Base-by-base conservation (phyloP, 2,113 vertebrate genomes). In the Forbesichthys agassizii region DNA sequence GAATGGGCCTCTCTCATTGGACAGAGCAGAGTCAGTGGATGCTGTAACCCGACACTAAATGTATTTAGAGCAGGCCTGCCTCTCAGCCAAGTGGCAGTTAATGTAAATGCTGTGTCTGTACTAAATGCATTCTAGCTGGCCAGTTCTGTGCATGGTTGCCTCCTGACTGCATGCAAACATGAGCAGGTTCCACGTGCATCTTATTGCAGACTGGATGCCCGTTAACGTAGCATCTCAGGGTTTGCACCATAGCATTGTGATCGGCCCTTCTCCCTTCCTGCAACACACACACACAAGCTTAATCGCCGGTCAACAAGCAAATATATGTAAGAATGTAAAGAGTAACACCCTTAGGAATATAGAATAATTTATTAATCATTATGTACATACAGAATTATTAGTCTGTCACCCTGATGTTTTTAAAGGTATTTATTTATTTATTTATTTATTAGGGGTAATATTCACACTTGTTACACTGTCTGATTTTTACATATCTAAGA, bases 401-500 rank as follows among this genome's bases (percentile, higher is more conserved):
- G 56, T 68, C 72, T 79, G 69, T 77, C 68, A 75, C 83, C 72
- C 55, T 79, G 62, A 42, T 5, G 36, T 42, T 74, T 73, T 79
- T 56, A 68, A 68, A 33, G 79, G 51, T 69, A 58, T 48, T 42
- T 42, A 51, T 73, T 3, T 42, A 42, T 42, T 42, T 42, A 66
- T 42, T 42, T 42, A 42, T 42, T 42, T 42, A 42, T 42, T 42
- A 6, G 36, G 36, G 72, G 48, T 82, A 66, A 80, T 83, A 79
- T 63, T 68, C 66, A 80, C 77, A 86, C 71, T 84, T 77, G 18
- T 72, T 63, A 74, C 78, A 78, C 75, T 77, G 78, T 91, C 87
- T 79, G 51, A 78, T 77, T 86, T 87, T 56, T 78, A 69, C 86
- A 87, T 85, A 89, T 83, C 74, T 82, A 78, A 83, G 76, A 64